Percentiles rank a stretch among this genome's conserved stretches.
Conservation (phyloP, 2,888 invertebrate species). For the Plebejus anna region DNA sequence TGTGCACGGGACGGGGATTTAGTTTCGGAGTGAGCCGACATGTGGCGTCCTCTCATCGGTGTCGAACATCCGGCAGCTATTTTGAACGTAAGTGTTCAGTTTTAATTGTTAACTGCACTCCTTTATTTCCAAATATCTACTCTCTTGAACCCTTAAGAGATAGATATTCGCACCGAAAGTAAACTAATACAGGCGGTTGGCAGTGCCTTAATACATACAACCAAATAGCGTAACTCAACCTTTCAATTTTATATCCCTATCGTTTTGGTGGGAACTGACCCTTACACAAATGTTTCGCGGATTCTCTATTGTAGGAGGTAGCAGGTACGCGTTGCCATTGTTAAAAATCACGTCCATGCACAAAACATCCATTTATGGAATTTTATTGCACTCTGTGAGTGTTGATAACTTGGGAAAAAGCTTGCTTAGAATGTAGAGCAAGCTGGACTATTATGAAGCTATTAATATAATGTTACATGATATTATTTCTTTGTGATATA, state of each 20-base stretch:
- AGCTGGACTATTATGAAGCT: not conserved
- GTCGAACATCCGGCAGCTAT: conserved; percentile 42
- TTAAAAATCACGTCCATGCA: not conserved
- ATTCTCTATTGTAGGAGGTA: not conserved
- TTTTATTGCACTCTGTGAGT: not conserved
- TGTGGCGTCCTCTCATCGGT: conserved; percentile 43
- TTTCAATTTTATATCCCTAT: not conserved
- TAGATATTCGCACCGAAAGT: too few species aligned
- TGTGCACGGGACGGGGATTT: conserved; percentile 38
- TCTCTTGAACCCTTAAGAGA: not conserved
- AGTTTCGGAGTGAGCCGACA: conserved; percentile 38
- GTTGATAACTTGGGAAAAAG: not conserved
- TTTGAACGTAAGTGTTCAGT: conserved; percentile 32
- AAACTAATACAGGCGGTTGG: too few species aligned
- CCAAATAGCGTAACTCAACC: too few species aligned
- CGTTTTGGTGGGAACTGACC: not conserved
- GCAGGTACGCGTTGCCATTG: conserved; percentile 4
- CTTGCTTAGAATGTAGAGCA: not conserved
- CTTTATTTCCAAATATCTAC: not conserved
- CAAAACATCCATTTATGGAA: not conserved
- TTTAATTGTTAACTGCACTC: not conserved
- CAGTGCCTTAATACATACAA: too few species aligned
- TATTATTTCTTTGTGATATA: too few species aligned
- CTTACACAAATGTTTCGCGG: not conserved
- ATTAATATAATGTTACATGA: too few species aligned